These are phyloP conservation scores for Sterrhoptilus dennistouni DNA, from an alignment of 2,113 vertebrate genomes.

Conservation along the genomic window DNA sequence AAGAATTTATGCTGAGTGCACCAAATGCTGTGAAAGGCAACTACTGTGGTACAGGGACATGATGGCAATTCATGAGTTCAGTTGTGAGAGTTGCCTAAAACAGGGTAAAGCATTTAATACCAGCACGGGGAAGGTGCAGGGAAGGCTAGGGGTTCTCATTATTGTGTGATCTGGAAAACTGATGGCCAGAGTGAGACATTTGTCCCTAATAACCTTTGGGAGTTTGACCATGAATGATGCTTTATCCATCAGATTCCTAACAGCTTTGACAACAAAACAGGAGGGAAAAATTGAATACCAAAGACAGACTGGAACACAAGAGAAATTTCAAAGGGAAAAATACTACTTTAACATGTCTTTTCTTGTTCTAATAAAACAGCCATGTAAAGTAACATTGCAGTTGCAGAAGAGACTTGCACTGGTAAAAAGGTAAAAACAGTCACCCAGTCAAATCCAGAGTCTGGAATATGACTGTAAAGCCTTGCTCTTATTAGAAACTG, in stretches of 20 bases:
- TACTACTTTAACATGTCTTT: background rate
- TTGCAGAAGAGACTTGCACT: background rate
- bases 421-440: background rate
- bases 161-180: background rate
- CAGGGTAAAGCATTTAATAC: background rate
- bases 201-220: background rate
- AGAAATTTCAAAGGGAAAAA: background rate
- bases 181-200: background rate
- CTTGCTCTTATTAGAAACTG: background rate
- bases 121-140: background rate
- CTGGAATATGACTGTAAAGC: background rate
- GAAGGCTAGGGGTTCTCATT: background rate
- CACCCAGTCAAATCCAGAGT: background rate
- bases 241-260: background rate
- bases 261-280: background rate
- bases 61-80: background rate
- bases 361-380: background rate
- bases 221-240: background rate
- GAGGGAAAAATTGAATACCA: background rate
- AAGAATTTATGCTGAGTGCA: background rate
- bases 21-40: background rate
- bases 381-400: background rate
- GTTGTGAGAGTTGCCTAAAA: background rate
- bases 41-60: background rate
- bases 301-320: background rate